Evolutionary conservation across 2,113 vertebrate species (phyloP).

Genomic region (Rhabdornis inornatus): DNA sequence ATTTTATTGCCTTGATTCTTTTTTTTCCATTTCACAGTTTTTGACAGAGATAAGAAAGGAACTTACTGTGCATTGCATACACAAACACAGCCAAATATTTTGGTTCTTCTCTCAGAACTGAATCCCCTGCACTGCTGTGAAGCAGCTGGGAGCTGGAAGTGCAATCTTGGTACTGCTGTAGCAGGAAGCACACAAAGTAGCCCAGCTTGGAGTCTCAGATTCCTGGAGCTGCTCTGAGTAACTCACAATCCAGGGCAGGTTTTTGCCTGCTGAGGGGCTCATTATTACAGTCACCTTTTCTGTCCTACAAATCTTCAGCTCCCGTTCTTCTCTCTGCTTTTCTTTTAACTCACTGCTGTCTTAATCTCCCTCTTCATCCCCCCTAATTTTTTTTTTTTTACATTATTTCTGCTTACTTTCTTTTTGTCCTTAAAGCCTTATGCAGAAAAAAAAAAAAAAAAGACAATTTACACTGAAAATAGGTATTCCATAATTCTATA

Average conservation of each 20-base stretch:
- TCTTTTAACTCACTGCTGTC: background rate
- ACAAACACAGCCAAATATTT: background rate
- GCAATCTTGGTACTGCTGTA: background rate
- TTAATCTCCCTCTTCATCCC: background rate
- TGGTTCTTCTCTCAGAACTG: background rate
- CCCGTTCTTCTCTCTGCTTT: background rate
- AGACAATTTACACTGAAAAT: background rate
- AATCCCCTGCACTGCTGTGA: background rate
- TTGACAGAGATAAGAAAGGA: background rate
- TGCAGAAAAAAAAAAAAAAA: background rate
- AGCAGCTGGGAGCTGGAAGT: background rate
- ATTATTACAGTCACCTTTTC: background rate
- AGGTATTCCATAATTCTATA: background rate
- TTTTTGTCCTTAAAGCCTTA: background rate
- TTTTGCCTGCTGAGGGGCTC: background rate
- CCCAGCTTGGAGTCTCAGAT: background rate
- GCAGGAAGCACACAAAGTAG: background rate
- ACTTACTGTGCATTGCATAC: background rate
- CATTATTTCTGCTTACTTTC: background rate
- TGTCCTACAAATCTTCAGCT: background rate
- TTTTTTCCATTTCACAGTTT: background rate
- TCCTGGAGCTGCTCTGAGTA: background rate
- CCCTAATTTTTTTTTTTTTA: background rate
- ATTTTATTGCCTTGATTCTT: background rate
- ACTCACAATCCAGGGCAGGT: background rate